Conservation (phyloP, 2,797 vertebrate genomes). For the Pantherophis vulpinus region DNA sequence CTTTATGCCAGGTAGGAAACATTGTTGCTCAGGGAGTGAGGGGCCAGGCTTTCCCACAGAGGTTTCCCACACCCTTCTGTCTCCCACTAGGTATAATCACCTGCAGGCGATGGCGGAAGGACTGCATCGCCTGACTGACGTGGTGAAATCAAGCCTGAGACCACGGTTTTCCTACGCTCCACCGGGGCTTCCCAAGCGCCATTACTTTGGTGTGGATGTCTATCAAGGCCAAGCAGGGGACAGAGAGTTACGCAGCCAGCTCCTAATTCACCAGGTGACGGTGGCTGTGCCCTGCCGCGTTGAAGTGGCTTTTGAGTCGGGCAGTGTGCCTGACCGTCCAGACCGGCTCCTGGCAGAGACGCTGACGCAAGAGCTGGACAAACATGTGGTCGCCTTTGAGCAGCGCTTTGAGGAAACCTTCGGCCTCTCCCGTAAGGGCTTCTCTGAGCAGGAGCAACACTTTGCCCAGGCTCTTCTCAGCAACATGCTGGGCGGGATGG, state of each 20-base stretch:
- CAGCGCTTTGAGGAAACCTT: slow-evolving; percentile 84
- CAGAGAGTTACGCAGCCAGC: slow-evolving; percentile 55
- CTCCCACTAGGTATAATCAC: slow-evolving; percentile 81
- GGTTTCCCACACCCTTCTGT: not conserved
- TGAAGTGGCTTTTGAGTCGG: slow-evolving; percentile 89
- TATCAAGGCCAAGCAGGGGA: slow-evolving; percentile 66
- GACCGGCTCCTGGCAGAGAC: slow-evolving; percentile 73
- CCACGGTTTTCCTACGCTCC: slow-evolving; percentile 79
- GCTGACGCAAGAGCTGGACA: slow-evolving; percentile 78
- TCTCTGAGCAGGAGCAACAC: slow-evolving; percentile 69
- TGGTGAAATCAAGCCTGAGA: slow-evolving; percentile 83
- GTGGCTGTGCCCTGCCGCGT: slow-evolving; percentile 80
- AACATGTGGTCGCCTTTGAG: slow-evolving; percentile 71
- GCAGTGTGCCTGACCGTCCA: slow-evolving; percentile 73
- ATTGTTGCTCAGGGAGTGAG: rapidly evolving
- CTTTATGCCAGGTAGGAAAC: slow-evolving; percentile 82
- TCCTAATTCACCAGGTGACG: slow-evolving; percentile 90
- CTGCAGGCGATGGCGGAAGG: slow-evolving; percentile 81
- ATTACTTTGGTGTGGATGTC: slow-evolving; percentile 81
- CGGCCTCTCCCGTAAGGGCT: slow-evolving; percentile 75
- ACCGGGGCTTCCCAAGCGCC: slow-evolving; percentile 75
- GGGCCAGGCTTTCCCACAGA: rapidly evolving
- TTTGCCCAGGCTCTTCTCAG: slow-evolving; percentile 87
- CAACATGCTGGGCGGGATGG: slow-evolving; percentile 90
- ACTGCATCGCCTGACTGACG: slow-evolving; percentile 85